A percentile compares a stretch with the other conserved stretches of the same genome.
Conservation (phyloP, 2,888 invertebrate genomes). For the Aromia moschata region DNA sequence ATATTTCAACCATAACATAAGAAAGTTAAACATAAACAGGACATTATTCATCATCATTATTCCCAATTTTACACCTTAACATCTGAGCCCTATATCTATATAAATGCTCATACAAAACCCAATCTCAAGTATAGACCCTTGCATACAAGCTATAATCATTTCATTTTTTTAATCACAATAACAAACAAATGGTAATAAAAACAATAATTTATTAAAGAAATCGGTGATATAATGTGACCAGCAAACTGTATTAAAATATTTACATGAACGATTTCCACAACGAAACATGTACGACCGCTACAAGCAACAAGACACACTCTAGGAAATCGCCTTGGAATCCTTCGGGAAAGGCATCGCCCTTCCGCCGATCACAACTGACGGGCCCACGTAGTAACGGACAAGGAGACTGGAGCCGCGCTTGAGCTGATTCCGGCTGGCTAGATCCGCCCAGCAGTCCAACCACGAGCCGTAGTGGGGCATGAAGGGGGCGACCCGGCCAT, state of each 20-base stretch:
- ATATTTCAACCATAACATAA: too few species aligned
- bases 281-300: slow-evolving; percentile 31
- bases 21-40: too few species aligned
- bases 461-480: slow-evolving; percentile 86
- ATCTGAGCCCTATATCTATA: too few species aligned
- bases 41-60: too few species aligned
- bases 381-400: slow-evolving; percentile 76
- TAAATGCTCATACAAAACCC: too few species aligned
- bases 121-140: too few species aligned
- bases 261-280: slow-evolving; percentile 37
- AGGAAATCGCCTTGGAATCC: slow-evolving; percentile 23
- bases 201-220: slow-evolving; percentile 35
- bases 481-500: slow-evolving; percentile 83
- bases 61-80: too few species aligned
- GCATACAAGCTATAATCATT: too few species aligned
- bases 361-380: slow-evolving; percentile 59
- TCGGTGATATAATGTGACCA: slow-evolving; percentile 27
- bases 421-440: slow-evolving; percentile 77
- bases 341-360: slow-evolving; percentile 49
- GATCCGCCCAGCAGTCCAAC: slow-evolving; percentile 85
- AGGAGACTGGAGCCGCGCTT: slow-evolving; percentile 87
- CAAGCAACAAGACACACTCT: slow-evolving; percentile 29
- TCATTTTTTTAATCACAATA: too few species aligned
- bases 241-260: slow-evolving; percentile 40
- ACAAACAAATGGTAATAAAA: slow-evolving; percentile 36